Evolutionary conservation across 2,113 vertebrate species (phyloP).

Genomic region (Elephas maximus): DNA sequence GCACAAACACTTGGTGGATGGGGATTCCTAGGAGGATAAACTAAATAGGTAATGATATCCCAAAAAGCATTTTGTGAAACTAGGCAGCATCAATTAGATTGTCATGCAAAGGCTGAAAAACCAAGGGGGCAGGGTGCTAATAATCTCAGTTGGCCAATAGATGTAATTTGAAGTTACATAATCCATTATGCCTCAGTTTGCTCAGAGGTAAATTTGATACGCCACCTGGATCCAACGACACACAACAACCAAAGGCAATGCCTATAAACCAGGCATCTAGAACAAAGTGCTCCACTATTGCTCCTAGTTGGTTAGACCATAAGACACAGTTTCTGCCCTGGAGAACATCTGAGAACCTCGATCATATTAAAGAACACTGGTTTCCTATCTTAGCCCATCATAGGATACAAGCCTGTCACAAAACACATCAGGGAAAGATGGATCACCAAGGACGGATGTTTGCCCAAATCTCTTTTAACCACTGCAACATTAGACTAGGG

Average conservation of each 20-base stretch:
- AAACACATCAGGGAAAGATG: not conserved
- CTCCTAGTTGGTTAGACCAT: not conserved
- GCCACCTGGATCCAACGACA: not conserved
- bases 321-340: not conserved
- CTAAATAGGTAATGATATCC: conserved; percentile 25
- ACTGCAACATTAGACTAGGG: not conserved
- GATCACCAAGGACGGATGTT: not conserved
- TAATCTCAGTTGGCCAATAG: not conserved
- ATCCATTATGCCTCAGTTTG: conserved; percentile 36
- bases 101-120: conserved; percentile 39
- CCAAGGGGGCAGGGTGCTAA: conserved; percentile 9
- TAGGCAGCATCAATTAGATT: not conserved
- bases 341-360: conserved; percentile 26
- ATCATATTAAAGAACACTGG: not conserved
- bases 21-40: conserved; percentile 51
- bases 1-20: not conserved
- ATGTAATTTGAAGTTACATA: conserved; percentile 1
- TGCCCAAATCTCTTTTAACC: not conserved
- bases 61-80: conserved; percentile 1
- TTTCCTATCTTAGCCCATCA: not conserved
- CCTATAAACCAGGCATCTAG: not conserved
- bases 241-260: not conserved
- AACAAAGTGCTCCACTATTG: conserved; percentile 10
- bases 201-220: conserved; percentile 2
- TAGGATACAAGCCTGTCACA: not conserved